Percentiles rank a stretch among this genome's conserved stretches.
Evolutionary conservation across 2,888 invertebrate species (phyloP).

Genomic region (Apamea epomidion): DNA sequence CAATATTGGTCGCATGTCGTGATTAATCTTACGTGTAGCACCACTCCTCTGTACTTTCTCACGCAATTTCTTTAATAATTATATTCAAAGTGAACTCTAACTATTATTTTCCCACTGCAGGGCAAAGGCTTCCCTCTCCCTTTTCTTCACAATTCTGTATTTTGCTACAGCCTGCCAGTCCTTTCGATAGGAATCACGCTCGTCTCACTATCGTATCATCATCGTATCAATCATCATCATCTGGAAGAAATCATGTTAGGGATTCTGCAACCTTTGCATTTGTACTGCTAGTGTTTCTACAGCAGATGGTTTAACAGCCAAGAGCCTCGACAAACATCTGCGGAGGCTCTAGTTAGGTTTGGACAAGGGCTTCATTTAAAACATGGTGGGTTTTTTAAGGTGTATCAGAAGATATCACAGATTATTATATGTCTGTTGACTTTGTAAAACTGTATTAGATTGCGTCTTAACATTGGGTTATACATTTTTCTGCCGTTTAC

Average conservation of each 20-base stretch:
- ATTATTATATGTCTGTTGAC: background rate
- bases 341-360: background rate
- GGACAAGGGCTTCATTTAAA: slow-evolving; percentile 15
- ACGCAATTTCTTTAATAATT: slow-evolving; percentile 28
- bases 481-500: background rate
- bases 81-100: background rate
- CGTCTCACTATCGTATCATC: background rate
- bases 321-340: background rate
- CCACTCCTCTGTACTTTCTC: slow-evolving; percentile 15
- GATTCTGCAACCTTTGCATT: background rate
- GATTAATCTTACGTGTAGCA: slow-evolving; percentile 31
- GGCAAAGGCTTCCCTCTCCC: background rate
- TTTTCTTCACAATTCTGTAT: background rate
- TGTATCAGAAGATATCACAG: background rate
- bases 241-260: background rate
- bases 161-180: background rate
- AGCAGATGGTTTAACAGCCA: background rate
- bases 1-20: background rate
- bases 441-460: background rate
- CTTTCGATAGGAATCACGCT: background rate
- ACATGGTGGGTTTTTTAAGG: background rate
- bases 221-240: background rate
- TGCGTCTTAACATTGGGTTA: background rate
- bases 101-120: background rate
- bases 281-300: background rate